Conservation (phyloP, 2,888 invertebrate genomes). For the Phanerotoma sp. region DNA sequence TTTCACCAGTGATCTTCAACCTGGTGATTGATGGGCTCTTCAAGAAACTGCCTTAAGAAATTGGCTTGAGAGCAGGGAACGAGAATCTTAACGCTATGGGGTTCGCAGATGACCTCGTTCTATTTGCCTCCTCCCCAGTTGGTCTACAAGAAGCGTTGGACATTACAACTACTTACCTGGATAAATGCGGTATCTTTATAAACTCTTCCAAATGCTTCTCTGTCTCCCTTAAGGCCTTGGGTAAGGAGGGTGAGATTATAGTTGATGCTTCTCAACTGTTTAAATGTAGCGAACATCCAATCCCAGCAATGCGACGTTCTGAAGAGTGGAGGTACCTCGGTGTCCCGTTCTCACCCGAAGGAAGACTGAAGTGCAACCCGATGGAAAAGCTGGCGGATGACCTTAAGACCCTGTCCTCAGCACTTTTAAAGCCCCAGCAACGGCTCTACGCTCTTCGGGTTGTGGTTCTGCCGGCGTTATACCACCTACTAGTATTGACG, state of each 20-base stretch:
- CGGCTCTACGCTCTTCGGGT: too few relatives aligned
- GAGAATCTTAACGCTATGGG: conserved; percentile 20
- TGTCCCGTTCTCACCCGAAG: conserved; percentile 26
- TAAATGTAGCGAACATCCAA: neutral
- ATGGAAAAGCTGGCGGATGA: conserved; percentile 2
- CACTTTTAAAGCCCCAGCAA: too few relatives aligned
- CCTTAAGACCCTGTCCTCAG: too few relatives aligned
- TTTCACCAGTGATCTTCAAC: conserved; percentile 32
- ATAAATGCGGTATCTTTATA: conserved; percentile 11
- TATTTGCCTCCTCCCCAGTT: conserved; percentile 15
- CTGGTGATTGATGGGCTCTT: conserved; percentile 24
- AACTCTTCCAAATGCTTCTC: conserved; percentile 11
- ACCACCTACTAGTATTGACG: neutral
- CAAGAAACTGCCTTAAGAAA: neutral
- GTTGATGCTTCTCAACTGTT: conserved; percentile 19
- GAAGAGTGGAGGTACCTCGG: conserved; percentile 30
- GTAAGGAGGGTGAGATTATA: neutral
- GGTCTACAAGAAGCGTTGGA: conserved; percentile 17
- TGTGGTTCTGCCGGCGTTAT: too few relatives aligned
- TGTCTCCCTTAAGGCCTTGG: neutral
- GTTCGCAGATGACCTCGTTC: conserved; percentile 34
- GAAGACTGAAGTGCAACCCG: too few relatives aligned
- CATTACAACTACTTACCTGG: neutral
- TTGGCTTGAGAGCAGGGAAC: conserved; percentile 13
- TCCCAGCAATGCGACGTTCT: conserved; percentile 18